A percentile compares a stretch with the other conserved stretches of the same genome.
Evolutionary conservation across 2,797 vertebrate genomes (phyloP).

Genomic region (Hippopotamyrus pictus): DNA sequence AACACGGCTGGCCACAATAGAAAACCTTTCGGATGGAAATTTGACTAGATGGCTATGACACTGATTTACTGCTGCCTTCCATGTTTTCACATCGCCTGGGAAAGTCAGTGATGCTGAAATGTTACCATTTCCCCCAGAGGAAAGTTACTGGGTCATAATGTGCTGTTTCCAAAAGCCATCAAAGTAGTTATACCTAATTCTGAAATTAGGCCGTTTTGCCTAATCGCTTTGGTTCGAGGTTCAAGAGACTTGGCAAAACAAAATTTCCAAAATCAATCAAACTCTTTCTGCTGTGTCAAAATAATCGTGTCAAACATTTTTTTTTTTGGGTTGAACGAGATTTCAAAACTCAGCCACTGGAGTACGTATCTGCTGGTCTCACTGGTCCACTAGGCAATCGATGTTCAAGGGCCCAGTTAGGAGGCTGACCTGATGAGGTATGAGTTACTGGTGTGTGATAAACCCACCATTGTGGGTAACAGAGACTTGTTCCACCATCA

Average conservation of each 20-base stretch:
- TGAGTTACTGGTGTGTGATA: not conserved
- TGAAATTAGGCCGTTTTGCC: not conserved
- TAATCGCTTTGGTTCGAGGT: not conserved
- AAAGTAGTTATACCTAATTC: not conserved
- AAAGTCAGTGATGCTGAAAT: not conserved
- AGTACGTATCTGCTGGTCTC: not conserved
- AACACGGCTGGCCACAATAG: not conserved
- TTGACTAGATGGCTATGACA: not conserved
- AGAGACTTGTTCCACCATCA: not conserved
- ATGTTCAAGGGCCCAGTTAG: not conserved
- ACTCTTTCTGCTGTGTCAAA: not conserved
- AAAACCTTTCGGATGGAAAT: not conserved
- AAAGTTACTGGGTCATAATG: not conserved
- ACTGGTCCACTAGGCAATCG: not conserved
- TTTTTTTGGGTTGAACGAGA: not conserved
- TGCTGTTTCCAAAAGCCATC: not conserved
- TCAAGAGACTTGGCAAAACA: not conserved
- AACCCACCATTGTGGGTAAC: not conserved
- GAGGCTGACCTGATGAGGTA: not conserved
- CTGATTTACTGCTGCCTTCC: not conserved
- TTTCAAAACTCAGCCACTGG: not conserved
- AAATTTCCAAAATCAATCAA: not conserved
- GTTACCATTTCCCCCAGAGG: not conserved
- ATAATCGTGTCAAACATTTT: not conserved
- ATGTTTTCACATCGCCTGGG: not conserved